These are phyloP conservation scores for Eupristina koningsbergeri DNA, from an alignment of 1,140 invertebrate species.

Conservation along the genomic window DNA sequence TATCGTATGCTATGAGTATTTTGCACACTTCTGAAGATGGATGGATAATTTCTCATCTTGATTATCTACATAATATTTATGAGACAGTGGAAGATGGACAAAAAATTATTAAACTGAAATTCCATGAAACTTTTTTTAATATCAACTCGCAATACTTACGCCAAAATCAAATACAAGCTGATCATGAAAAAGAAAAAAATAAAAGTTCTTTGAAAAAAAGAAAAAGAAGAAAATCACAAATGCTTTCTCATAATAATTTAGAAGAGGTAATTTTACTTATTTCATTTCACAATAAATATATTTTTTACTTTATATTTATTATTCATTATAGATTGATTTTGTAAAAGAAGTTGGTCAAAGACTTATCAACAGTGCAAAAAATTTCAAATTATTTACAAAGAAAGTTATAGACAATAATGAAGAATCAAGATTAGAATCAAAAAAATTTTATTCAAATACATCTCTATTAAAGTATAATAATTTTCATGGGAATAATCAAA, in stretches of 20 bases:
- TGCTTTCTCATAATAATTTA: slow-evolving; percentile 53
- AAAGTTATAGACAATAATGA: slow-evolving; percentile 63
- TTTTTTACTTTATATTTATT: slow-evolving; percentile 6
- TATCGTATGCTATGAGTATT: slow-evolving; percentile 59
- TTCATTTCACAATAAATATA: no score
- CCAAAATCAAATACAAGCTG: slow-evolving; percentile 57
- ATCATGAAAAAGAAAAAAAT: slow-evolving; percentile 1
- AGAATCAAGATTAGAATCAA: slow-evolving; percentile 60
- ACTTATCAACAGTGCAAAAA: slow-evolving; percentile 1
- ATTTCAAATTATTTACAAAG: slow-evolving; percentile 35
- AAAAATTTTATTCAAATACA: slow-evolving; percentile 63
- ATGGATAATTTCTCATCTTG: slow-evolving; percentile 64
- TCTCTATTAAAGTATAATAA: slow-evolving; percentile 51
- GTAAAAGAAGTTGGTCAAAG: slow-evolving; percentile 5
- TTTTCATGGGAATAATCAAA: slow-evolving; percentile 64
- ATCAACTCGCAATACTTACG: slow-evolving; percentile 64
- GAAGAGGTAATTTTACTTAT: slow-evolving; percentile 55
- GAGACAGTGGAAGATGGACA: slow-evolving; percentile 50
- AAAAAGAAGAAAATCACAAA: slow-evolving; percentile 55
- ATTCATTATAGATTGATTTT: slow-evolving; percentile 35
- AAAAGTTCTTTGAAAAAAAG: slow-evolving; percentile 41
- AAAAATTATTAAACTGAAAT: slow-evolving; percentile 49
- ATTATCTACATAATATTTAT: slow-evolving; percentile 63
- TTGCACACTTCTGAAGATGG: slow-evolving; percentile 58
- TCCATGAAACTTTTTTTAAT: slow-evolving; percentile 61